Conservation (phyloP, 64 coral and sea anemone species). For the Stichodactyla helianthus region DNA sequence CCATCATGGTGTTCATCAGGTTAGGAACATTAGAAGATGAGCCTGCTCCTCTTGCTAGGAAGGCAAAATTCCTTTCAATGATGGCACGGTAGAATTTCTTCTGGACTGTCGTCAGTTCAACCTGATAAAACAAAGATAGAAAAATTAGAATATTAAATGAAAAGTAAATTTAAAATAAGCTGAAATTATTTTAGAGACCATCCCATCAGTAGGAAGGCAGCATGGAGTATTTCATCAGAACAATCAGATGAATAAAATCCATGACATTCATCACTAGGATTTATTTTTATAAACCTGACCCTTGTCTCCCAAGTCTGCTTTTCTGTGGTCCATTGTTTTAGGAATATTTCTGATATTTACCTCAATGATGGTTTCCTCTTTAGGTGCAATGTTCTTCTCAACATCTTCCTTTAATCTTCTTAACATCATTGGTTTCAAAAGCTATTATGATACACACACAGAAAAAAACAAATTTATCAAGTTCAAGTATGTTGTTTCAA, state of each 20-base stretch:
- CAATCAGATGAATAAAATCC: slow-evolving; percentile 17
- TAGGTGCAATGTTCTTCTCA: slow-evolving; percentile 98
- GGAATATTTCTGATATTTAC: neutral
- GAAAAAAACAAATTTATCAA: neutral
- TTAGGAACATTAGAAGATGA: slow-evolving; percentile 94
- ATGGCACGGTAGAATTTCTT: slow-evolving; percentile 98
- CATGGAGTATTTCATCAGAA: slow-evolving; percentile 23
- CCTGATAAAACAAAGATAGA: slow-evolving; percentile 35
- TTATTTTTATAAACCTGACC: neutral
- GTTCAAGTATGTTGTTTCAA: too few relatives aligned
- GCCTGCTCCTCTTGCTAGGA: slow-evolving; percentile 71
- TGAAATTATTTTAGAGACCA: neutral
- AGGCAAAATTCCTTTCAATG: slow-evolving; percentile 96
- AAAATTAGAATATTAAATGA: neutral
- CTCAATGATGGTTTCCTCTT: slow-evolving; percentile 99
- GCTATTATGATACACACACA: slow-evolving; percentile 18
- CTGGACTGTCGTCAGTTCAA: slow-evolving; percentile 95
- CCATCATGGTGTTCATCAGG: slow-evolving; percentile 99
- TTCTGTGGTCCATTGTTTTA: neutral
- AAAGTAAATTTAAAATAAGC: neutral
- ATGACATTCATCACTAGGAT: slow-evolving; percentile 19
- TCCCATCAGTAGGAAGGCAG: slow-evolving; percentile 33
- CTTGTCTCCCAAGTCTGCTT: neutral
- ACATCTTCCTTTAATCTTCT: slow-evolving; percentile 97
- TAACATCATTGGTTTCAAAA: slow-evolving; percentile 98